Conservation (phyloP, 2,113 vertebrate species). For the Octodon degus region DNA sequence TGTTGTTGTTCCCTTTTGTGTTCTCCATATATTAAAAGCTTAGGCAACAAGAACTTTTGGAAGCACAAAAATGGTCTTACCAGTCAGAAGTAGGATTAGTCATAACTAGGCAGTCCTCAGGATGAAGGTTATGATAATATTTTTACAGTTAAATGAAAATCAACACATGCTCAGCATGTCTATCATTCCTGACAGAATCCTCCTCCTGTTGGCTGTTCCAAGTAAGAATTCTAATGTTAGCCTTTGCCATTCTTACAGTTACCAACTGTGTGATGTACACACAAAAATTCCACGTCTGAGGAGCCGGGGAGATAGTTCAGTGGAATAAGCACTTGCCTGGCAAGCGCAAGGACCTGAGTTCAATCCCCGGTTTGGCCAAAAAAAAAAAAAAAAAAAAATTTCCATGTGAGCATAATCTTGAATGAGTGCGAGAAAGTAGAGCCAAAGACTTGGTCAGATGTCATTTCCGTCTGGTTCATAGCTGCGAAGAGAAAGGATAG, state of each 20-base stretch:
- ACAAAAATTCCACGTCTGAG: background rate
- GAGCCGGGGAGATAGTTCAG: no score
- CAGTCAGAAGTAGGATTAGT: background rate
- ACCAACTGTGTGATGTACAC: background rate
- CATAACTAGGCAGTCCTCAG: conserved; percentile 26
- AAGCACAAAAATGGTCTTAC: background rate
- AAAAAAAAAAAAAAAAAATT: no score
- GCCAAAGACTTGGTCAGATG: background rate
- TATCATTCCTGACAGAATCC: background rate
- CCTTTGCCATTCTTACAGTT: background rate
- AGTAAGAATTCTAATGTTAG: background rate
- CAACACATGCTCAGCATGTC: background rate
- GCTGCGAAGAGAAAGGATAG: background rate
- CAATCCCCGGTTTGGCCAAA: no score
- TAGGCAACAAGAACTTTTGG: background rate
- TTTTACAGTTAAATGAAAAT: background rate
- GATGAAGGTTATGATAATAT: background rate
- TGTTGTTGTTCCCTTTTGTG: background rate
- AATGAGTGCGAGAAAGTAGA: background rate
- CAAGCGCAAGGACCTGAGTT: no score
- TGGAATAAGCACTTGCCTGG: no score
- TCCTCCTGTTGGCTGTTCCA: background rate
- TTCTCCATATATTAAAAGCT: background rate
- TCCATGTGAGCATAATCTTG: background rate
- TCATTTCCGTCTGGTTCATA: background rate